Percentiles rank a stretch among this genome's conserved stretches.
Evolutionary conservation across 2,888 invertebrate species (phyloP).

Genomic region (Synergus itoensis): DNA sequence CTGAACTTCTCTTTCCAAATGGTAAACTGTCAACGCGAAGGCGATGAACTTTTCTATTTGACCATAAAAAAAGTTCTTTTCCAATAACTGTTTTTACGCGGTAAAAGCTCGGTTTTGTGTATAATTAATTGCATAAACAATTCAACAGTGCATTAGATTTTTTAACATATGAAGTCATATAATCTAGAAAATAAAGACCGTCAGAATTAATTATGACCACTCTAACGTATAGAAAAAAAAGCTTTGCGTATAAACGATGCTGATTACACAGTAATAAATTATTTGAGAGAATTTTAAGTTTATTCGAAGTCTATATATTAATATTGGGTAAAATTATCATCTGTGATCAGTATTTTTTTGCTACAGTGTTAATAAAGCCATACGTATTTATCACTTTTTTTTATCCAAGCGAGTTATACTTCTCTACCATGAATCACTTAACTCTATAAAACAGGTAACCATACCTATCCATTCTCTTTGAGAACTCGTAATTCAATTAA

Average conservation of each 20-base stretch:
- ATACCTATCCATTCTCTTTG: background rate
- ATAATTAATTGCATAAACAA: no score
- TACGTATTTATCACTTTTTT: background rate
- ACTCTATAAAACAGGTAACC: background rate
- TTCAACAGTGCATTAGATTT: no score
- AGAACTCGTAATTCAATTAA: conserved; percentile 13
- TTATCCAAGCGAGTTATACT: background rate
- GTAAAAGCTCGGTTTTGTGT: background rate
- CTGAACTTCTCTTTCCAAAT: conserved; percentile 4
- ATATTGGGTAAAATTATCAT: background rate
- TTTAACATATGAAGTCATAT: no score
- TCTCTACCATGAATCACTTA: background rate
- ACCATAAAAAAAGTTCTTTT: background rate
- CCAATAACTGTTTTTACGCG: background rate
- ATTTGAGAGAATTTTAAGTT: background rate
- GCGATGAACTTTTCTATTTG: background rate
- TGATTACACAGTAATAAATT: background rate
- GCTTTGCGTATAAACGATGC: background rate
- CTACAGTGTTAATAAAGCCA: no score
- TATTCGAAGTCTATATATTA: background rate
- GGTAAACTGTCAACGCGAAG: background rate
- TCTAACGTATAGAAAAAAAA: background rate
- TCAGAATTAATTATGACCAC: background rate
- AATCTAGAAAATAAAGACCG: background rate
- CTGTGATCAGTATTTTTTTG: no score